phyloP scores from a whole-genome alignment of 2,888 invertebrate genomes.

The Hemicrepidius hirtus region DNA sequence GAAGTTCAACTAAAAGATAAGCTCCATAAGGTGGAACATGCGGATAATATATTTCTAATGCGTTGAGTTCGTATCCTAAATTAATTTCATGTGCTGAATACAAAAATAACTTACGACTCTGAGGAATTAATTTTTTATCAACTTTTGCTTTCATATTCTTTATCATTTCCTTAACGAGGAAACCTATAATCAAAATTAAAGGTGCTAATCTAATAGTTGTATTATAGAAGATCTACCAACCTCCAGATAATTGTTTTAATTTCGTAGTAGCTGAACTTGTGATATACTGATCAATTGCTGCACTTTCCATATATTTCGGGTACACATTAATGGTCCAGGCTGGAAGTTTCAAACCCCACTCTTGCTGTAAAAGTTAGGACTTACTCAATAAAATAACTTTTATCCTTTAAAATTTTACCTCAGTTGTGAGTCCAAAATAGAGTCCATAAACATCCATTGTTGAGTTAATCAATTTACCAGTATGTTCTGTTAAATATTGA shows the following conservation, averaged over 20 bases:
- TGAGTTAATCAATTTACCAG: not conserved
- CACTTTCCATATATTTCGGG: slow-evolving; percentile 65
- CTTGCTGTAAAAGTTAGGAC: slow-evolving; percentile 60
- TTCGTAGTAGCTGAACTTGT: slow-evolving; percentile 64
- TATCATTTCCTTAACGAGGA: slow-evolving; percentile 74
- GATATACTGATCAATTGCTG: slow-evolving; percentile 67
- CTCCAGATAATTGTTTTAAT: slow-evolving; percentile 64
- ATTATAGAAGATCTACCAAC: slow-evolving; percentile 36
- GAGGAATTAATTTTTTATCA: slow-evolving; percentile 65
- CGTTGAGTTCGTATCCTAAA: slow-evolving; percentile 75
- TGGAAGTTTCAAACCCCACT: slow-evolving; percentile 68
- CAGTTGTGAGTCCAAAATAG: not conserved
- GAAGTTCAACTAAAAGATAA: slow-evolving; percentile 50
- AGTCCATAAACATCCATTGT: not conserved
- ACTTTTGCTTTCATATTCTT: slow-evolving; percentile 74
- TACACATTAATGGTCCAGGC: slow-evolving; percentile 68
- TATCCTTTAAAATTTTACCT: slow-evolving; percentile 21
- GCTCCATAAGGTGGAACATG: slow-evolving; percentile 63
- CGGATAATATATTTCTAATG: slow-evolving; percentile 76
- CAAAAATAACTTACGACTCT: slow-evolving; percentile 74
- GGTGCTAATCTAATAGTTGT: not conserved
- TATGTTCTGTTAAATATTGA: slow-evolving; percentile 20
- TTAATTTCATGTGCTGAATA: slow-evolving; percentile 82
- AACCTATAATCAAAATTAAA: slow-evolving; percentile 32
- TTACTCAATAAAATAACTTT: too few relatives aligned